phyloP scores from a whole-genome alignment of 2,888 invertebrate genomes.

The Plagodis pulveraria region DNA sequence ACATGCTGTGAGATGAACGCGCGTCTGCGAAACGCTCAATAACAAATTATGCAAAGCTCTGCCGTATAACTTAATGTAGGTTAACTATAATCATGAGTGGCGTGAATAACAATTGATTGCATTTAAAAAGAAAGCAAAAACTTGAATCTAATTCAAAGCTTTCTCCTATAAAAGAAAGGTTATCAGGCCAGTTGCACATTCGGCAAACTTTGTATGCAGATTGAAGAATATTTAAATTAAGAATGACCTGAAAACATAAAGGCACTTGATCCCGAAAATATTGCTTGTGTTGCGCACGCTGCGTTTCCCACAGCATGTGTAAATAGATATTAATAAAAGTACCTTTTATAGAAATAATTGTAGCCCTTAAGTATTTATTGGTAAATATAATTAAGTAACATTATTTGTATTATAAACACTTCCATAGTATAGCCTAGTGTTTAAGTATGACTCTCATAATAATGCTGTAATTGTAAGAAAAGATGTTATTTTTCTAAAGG shows the following conservation, averaged over 20 bases:
- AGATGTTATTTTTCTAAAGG: conserved; percentile 76
- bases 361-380: conserved; percentile 81
- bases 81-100: conserved; percentile 35
- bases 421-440: conserved; percentile 45
- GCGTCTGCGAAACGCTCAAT: conserved; percentile 60
- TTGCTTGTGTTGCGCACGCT: conserved; percentile 61
- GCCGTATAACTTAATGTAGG: conserved; percentile 17
- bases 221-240: conserved; percentile 23
- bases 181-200: conserved; percentile 36
- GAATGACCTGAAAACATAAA: conserved; percentile 26
- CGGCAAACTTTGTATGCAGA: conserved; percentile 29
- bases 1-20: conserved; percentile 51
- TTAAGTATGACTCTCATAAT: conserved; percentile 48
- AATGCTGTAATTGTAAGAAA: conserved; percentile 59
- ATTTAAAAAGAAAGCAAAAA: conserved; percentile 46
- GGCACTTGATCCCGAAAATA: conserved; percentile 24
- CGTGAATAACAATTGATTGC: conserved; percentile 41
- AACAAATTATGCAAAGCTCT: conserved; percentile 6
- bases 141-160: conserved; percentile 38
- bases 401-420: conserved; percentile 69
- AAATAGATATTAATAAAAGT: conserved; percentile 74
- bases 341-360: conserved; percentile 73
- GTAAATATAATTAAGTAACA: conserved; percentile 57
- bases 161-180: conserved; percentile 39
- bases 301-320: conserved; percentile 66